Evolutionary conservation across 2,888 invertebrate species (phyloP).

Genomic region (Monoplex corrugatus): DNA sequence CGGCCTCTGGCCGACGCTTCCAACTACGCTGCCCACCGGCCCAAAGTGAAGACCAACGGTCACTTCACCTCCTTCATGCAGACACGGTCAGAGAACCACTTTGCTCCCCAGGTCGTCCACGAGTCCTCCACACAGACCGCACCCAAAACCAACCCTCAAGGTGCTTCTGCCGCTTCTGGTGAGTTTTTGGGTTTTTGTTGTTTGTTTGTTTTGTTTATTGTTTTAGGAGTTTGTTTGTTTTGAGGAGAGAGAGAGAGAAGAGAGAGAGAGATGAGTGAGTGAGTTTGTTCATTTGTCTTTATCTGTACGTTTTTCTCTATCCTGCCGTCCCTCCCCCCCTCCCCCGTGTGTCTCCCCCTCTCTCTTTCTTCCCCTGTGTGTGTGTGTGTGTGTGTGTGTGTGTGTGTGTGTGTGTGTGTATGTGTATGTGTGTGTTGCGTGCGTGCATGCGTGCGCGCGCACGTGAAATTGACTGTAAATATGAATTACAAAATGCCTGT

Average conservation of each 20-base stretch:
- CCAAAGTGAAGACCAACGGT: slow-evolving; percentile 87
- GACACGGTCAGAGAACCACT: slow-evolving; percentile 80
- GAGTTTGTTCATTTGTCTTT: no score
- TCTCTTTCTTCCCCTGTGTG: neutral
- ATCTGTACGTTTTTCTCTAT: no score
- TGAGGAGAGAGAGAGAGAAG: no score
- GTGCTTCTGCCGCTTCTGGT: neutral
- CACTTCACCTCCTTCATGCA: slow-evolving; percentile 87
- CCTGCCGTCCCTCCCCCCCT: no score
- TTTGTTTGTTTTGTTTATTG: no score
- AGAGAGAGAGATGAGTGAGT: no score
- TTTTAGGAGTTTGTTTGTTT: no score
- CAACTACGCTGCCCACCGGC: slow-evolving; percentile 68
- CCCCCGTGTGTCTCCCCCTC: neutral
- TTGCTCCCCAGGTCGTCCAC: neutral
- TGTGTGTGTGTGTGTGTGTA: neutral
- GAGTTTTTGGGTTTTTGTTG: neutral
- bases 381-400: slow-evolving; percentile 5
- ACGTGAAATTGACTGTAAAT: no score
- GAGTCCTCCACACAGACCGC: slow-evolving; percentile 19
- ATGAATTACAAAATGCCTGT: no score
- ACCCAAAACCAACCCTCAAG: neutral
- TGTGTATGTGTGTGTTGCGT: slow-evolving; percentile 10
- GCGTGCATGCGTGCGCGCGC: neutral
- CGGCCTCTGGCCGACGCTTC: slow-evolving; percentile 54